phyloP scores from a whole-genome alignment of 1,140 invertebrate genomes.

The Pseudomyrmex dendroicus region DNA sequence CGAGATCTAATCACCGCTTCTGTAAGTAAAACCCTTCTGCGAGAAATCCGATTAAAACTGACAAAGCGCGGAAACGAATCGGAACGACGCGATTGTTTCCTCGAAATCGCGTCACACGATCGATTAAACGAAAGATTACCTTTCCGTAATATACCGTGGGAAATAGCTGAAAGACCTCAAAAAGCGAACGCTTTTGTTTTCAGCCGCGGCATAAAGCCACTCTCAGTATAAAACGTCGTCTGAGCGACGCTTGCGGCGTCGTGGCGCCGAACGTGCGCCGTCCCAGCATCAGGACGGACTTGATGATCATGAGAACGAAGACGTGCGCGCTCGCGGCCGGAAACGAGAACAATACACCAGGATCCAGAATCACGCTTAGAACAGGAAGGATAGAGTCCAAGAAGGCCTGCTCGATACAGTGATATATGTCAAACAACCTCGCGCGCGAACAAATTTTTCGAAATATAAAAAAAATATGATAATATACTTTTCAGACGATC shows the following conservation, averaged over 20 bases:
- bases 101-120: constrained; percentile 28
- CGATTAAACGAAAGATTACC: constrained; percentile 29
- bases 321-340: constrained; percentile 89
- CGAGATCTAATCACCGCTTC: constrained; percentile 13
- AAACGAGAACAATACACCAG: constrained; percentile 78
- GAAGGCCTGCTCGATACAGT: constrained; percentile 79
- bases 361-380: constrained; percentile 77
- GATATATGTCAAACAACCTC: constrained; percentile 65
- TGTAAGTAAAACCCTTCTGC: background rate
- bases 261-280: constrained; percentile 93
- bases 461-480: constrained; percentile 39
- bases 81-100: background rate
- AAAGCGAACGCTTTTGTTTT: constrained; percentile 77
- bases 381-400: constrained; percentile 69
- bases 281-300: constrained; percentile 93
- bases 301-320: constrained; percentile 93
- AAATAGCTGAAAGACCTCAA: constrained; percentile 12
- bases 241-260: constrained; percentile 94
- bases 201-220: constrained; percentile 90
- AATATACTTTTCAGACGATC: constrained; percentile 52
- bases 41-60: constrained; percentile 34
- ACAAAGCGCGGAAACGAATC: constrained; percentile 11
- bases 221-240: constrained; percentile 90
- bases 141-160: constrained; percentile 21
- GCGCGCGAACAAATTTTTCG: constrained; percentile 24